Percentiles rank a stretch among this genome's conserved stretches.
Evolutionary conservation across 2,888 invertebrate species (phyloP).

Genomic region (Pterostichus madidus): DNA sequence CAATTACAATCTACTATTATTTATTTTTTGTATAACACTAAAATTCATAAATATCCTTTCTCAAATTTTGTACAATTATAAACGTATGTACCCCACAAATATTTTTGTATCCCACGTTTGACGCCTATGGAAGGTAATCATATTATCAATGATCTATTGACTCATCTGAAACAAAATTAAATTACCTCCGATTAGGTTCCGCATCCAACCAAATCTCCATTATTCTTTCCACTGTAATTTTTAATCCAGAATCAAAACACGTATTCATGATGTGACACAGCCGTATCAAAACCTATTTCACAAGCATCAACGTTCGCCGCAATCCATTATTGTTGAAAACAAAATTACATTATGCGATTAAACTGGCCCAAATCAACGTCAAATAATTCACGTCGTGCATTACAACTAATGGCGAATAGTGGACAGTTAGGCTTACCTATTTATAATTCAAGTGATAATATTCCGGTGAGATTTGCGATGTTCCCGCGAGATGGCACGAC

Average conservation of each 20-base stretch:
- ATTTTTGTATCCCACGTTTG: too few relatives aligned
- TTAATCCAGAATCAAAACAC: conserved; percentile 11
- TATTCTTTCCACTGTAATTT: not conserved
- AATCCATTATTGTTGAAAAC: conserved; percentile 44
- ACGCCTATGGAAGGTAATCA: too few relatives aligned
- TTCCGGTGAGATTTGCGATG: not conserved
- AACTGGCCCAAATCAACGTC: conserved; percentile 35
- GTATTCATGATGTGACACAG: not conserved
- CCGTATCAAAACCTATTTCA: conserved; percentile 7
- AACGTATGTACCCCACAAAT: too few relatives aligned
- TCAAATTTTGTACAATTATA: too few relatives aligned
- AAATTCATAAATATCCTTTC: too few relatives aligned
- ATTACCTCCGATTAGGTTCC: not conserved
- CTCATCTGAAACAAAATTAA: not conserved
- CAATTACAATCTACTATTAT: too few relatives aligned
- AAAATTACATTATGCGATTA: conserved; percentile 48
- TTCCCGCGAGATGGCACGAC: conserved; percentile 27
- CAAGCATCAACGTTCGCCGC: conserved; percentile 29
- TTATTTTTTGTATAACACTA: too few relatives aligned
- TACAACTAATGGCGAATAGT: conserved; percentile 29
- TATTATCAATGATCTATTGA: not conserved
- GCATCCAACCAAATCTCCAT: not conserved
- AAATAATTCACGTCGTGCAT: conserved; percentile 36
- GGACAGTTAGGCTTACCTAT: conserved; percentile 42
- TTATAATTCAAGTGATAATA: conserved; percentile 54